Conservation (phyloP, 2,888 invertebrate species). For the Xanthia togata region DNA sequence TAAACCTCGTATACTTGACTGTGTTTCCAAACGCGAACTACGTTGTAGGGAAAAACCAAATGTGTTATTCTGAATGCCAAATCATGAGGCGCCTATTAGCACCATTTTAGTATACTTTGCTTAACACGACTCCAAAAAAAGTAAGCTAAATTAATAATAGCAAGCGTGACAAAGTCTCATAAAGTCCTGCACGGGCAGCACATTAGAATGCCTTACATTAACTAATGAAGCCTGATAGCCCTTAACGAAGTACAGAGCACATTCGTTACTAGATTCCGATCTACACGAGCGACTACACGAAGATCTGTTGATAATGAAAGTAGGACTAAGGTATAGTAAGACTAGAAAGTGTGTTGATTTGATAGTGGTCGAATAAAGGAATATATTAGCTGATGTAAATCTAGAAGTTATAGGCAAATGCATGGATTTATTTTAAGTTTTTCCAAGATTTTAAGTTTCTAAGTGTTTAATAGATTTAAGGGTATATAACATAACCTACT, state of each 20-base stretch:
- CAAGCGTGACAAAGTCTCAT: constrained; percentile 58
- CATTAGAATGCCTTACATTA: constrained; percentile 55
- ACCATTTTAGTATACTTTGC: background rate
- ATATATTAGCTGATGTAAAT: background rate
- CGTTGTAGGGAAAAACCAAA: background rate
- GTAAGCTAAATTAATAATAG: background rate
- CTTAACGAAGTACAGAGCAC: constrained; percentile 39
- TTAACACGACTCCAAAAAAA: background rate
- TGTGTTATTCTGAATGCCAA: background rate
- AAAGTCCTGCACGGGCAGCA: constrained; percentile 37
- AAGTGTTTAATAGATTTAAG: background rate
- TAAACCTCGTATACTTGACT: constrained; percentile 7
- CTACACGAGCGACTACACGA: constrained; percentile 46
- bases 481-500: background rate
- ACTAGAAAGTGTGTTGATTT: background rate
- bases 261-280: constrained; percentile 55
- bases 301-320: constrained; percentile 45
- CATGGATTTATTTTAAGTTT: background rate
- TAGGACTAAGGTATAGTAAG: constrained; percentile 2
- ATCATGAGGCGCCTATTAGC: background rate
- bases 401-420: background rate
- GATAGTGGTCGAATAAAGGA: background rate
- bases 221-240: constrained; percentile 62
- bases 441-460: background rate
- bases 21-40: background rate